These are phyloP conservation scores for Indicator maculatus DNA, from an alignment of 2,113 vertebrate genomes.

Conservation along the genomic window DNA sequence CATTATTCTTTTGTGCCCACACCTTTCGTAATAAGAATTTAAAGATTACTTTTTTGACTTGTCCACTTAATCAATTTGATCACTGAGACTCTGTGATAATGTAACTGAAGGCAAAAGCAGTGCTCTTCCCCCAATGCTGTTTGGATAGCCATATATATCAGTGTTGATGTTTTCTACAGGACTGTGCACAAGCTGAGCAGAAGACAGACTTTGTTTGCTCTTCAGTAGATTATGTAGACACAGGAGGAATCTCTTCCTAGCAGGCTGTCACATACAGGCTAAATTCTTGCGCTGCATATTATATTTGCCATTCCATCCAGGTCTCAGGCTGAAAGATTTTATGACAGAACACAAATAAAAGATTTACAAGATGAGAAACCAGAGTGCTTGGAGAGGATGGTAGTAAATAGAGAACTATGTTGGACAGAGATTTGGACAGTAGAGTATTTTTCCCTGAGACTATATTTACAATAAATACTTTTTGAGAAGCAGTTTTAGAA, in stretches of 20 bases:
- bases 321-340: neutral
- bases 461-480: neutral
- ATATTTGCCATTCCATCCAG: neutral
- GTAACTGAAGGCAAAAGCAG: neutral
- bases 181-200: neutral
- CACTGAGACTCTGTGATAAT: neutral
- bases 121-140: neutral
- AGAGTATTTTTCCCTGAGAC: neutral
- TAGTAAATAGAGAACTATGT: neutral
- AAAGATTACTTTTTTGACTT: neutral
- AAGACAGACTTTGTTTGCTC: neutral
- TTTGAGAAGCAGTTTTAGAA: neutral
- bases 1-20: neutral
- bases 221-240: neutral
- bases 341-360: neutral
- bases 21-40: neutral
- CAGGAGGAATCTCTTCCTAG: neutral
- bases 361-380: neutral
- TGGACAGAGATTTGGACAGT: neutral
- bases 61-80: neutral
- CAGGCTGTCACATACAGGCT: neutral
- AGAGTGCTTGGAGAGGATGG: neutral
- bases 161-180: neutral
- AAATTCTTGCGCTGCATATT: neutral
- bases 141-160: neutral